A percentile compares a stretch with the other conserved stretches of the same genome.
Evolutionary conservation across 2,888 invertebrate species (phyloP).

Genomic region (Caenorhabditis macrosperma): DNA sequence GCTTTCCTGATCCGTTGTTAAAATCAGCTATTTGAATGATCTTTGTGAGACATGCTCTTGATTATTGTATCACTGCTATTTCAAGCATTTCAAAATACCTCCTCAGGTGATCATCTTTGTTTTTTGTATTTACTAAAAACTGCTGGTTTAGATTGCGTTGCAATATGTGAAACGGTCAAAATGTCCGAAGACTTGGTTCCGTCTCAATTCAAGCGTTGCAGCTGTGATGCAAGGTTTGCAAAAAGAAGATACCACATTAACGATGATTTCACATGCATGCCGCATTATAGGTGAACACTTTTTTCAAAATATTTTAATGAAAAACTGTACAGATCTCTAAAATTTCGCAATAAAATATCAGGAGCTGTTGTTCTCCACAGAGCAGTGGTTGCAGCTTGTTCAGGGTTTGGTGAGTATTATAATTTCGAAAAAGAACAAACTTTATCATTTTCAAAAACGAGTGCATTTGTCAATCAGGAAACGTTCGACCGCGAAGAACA

Average conservation of each 20-base stretch:
- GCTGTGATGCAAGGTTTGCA: constrained; percentile 27
- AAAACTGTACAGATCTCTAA: constrained; percentile 54
- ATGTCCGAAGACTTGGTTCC: constrained; percentile 52
- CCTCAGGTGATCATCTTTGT: no score
- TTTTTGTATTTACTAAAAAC: neutral
- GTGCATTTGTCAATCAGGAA: constrained; percentile 46
- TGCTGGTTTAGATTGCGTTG: constrained; percentile 57
- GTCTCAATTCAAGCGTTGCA: constrained; percentile 49
- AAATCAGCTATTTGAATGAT: no score
- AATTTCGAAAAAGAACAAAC: neutral
- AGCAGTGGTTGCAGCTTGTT: constrained; percentile 57
- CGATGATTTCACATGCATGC: constrained; percentile 19
- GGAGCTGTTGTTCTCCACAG: constrained; percentile 61
- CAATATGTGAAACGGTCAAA: constrained; percentile 42
- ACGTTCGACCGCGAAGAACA: constrained; percentile 53
- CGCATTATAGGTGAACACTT: constrained; percentile 48
- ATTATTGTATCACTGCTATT: no score
- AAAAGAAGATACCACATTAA: neutral
- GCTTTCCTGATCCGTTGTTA: no score
- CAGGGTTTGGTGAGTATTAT: constrained; percentile 36
- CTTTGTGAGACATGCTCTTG: no score
- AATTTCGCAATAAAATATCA: constrained; percentile 56
- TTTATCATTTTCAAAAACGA: constrained; percentile 22
- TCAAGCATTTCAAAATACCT: no score
- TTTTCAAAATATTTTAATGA: neutral